phyloP scores from a whole-genome alignment of 2,888 invertebrate genomes.

The Ypsolopha scabrella region DNA sequence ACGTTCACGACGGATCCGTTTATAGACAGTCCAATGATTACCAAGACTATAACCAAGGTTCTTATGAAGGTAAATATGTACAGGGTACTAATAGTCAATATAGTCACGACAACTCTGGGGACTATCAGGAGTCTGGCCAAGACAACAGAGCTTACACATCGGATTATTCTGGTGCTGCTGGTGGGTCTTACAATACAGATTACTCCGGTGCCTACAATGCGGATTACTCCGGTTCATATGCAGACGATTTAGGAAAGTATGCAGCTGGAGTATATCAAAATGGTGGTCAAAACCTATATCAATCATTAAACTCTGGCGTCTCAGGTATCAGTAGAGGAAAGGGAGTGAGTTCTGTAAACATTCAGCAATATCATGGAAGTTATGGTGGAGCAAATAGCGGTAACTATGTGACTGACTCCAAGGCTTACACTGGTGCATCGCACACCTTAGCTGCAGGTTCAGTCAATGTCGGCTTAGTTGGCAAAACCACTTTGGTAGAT shows the following conservation, averaged over 20 bases:
- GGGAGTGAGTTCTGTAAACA: slow-evolving; percentile 11
- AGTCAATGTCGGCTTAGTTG: slow-evolving; percentile 58
- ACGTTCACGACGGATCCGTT: slow-evolving; percentile 34
- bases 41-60: slow-evolving; percentile 26
- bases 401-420: slow-evolving; percentile 14
- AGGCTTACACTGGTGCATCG: slow-evolving; percentile 41
- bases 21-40: slow-evolving; percentile 38
- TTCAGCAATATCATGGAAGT: slow-evolving; percentile 19
- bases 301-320: neutral
- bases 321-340: neutral
- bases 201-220: slow-evolving; percentile 23
- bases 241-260: slow-evolving; percentile 30
- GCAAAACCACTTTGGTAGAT: slow-evolving; percentile 57
- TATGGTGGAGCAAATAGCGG: neutral
- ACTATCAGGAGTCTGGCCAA: slow-evolving; percentile 8
- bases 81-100: slow-evolving; percentile 28
- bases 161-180: slow-evolving; percentile 18
- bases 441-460: slow-evolving; percentile 59
- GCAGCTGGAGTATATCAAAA: slow-evolving; percentile 9
- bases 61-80: slow-evolving; percentile 14
- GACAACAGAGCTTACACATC: neutral
- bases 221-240: slow-evolving; percentile 32
- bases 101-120: slow-evolving; percentile 34
- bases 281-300: neutral
- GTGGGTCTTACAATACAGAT: slow-evolving; percentile 11